These are phyloP conservation scores for Tor tambroides DNA, from an alignment of 2,113 vertebrate genomes.

Conservation along the genomic window DNA sequence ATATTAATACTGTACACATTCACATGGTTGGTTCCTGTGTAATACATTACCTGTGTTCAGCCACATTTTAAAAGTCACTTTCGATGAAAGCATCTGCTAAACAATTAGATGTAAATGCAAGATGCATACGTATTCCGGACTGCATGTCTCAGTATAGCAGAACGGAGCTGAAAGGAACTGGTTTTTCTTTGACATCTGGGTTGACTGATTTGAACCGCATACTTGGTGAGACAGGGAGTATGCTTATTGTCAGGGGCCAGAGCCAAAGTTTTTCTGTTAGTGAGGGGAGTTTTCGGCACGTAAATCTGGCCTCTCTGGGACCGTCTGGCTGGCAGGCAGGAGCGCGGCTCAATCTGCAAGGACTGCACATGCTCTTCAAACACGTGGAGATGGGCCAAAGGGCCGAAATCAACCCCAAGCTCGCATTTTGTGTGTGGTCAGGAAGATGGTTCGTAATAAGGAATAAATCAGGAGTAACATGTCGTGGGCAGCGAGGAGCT, in stretches of 20 bases:
- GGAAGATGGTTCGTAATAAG: neutral
- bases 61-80: neutral
- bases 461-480: conserved; percentile 28
- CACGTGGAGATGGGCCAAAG: conserved; percentile 31
- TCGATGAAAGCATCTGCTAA: neutral
- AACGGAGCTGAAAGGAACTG: conserved; percentile 18
- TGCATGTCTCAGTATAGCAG: neutral
- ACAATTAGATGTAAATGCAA: neutral
- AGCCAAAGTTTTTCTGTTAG: conserved; percentile 48
- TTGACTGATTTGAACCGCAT: conserved; percentile 40
- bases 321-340: conserved; percentile 34
- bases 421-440: conserved; percentile 23
- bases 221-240: conserved; percentile 51
- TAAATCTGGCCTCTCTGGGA: conserved; percentile 39
- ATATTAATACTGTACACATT: neutral
- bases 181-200: conserved; percentile 29
- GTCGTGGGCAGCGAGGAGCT: neutral
- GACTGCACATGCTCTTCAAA: neutral
- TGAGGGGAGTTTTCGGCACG: conserved; percentile 39
- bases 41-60: neutral
- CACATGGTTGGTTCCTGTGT: neutral
- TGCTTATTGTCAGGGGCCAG: conserved; percentile 39
- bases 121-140: neutral
- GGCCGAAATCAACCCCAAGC: neutral
- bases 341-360: neutral